Evolutionary conservation across 2,888 invertebrate species (phyloP).

Genomic region (Pseudococcus longispinus): DNA sequence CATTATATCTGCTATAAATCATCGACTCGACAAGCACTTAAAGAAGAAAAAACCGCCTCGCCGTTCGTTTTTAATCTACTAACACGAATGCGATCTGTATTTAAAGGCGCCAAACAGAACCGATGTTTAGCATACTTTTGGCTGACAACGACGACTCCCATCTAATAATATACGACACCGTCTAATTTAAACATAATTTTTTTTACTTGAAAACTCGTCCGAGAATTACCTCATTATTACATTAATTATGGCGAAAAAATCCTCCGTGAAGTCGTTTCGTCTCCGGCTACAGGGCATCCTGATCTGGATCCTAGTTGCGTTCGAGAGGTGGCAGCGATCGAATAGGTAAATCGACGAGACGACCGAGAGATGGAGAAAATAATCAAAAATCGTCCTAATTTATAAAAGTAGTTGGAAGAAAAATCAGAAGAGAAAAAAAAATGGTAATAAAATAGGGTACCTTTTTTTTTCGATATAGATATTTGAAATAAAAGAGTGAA

Average conservation of each 20-base stretch:
- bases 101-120: slow-evolving; percentile 14
- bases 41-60: neutral
- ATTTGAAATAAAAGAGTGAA: neutral
- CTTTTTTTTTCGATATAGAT: neutral
- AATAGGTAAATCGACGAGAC: neutral
- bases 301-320: neutral
- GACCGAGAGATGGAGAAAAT: neutral
- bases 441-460: neutral
- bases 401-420: neutral
- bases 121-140: slow-evolving; percentile 11
- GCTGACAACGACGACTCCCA: slow-evolving; percentile 1
- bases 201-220: neutral
- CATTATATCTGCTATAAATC: slow-evolving; percentile 14
- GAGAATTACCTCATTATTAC: slow-evolving; percentile 26
- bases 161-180: slow-evolving; percentile 4
- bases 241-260: neutral
- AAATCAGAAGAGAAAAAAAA: neutral
- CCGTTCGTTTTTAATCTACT: neutral
- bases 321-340: neutral
- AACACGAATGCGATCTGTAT: neutral
- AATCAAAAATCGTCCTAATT: neutral
- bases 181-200: neutral
- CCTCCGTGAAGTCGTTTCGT: neutral
- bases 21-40: slow-evolving; percentile 22
- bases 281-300: neutral